Evolutionary conservation across 2,113 vertebrate species (phyloP), one percentile per base, ranked within the genome.

Genomic region (Eurypyga helias): DNA sequence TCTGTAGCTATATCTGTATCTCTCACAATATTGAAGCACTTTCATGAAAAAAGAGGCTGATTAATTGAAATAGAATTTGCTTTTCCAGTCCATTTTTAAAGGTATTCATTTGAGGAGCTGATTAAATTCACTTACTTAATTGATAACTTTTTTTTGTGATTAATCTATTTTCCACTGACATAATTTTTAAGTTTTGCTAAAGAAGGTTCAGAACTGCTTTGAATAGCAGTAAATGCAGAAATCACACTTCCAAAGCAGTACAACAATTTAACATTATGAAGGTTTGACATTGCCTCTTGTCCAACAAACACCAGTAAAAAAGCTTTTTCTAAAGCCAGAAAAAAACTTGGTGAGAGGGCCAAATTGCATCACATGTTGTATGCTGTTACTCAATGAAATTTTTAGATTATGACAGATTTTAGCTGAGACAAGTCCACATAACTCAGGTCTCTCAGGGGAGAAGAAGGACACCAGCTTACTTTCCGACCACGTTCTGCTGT

Each of bases 281-380:
- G 78, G 8, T 33, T 64, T 55, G 49, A 78, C 25, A 65, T 1
- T 65, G 28, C 29, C 11, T n/a, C 31, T 46, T 84, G 23, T 38
- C 7, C 26, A 62, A 25, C 19, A 54, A 55, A 18, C n/a, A n/a
- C 3, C 9, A 70, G 25, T 36, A 88, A 77, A 88, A 77, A 84
- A 45, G 38, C 0, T 0, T 62, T 52, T 52, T 54, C 69, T 33
- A 13, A 13, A 65, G 31, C 0, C 3, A 78, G 28, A 85, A 86
- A 57, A 57, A 58, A 23, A 25, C 1, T 55, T 28, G 18, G 5
- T 46, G 48, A 41, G 14, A 65, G 17, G 19, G 33, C 4, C 1
- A 18, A n/a, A 92, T 62, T 52, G 57, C 29, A 72, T 48, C 41
- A 62, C 10, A 23, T 61, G 6, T 9, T 70, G 2, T 14, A 73